Conservation (phyloP, 2,888 invertebrate species). For the Gandaritis pyraliata region DNA sequence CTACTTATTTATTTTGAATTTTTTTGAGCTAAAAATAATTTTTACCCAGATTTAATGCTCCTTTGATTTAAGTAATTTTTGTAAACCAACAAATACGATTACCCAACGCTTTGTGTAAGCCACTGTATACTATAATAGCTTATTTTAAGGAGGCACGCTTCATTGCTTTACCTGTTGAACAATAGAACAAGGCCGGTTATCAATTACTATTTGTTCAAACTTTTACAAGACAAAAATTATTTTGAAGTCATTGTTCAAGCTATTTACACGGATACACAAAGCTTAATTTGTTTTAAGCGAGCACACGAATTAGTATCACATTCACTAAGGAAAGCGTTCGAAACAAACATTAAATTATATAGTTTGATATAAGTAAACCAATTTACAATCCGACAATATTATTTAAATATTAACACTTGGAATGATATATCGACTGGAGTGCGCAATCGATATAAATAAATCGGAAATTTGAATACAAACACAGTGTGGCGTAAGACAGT, state of each 20-base stretch:
- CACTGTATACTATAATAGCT: constrained; percentile 25
- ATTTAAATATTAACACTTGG: constrained; percentile 69
- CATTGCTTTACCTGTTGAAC: constrained; percentile 21
- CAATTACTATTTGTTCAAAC: constrained; percentile 1
- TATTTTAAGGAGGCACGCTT: constrained; percentile 19
- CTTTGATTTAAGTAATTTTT: constrained; percentile 16
- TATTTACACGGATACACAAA: neutral
- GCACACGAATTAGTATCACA: neutral
- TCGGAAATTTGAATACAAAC: constrained; percentile 62
- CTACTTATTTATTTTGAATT: constrained; percentile 52
- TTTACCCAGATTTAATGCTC: neutral
- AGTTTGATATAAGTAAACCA: constrained; percentile 46
- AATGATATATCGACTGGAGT: constrained; percentile 51
- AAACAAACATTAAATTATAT: constrained; percentile 38
- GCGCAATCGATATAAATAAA: constrained; percentile 69
- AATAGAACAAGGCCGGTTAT: constrained; percentile 17
- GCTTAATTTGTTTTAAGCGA: constrained; percentile 3
- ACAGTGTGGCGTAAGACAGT: constrained; percentile 32
- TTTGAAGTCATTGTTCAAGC: too few relatives aligned
- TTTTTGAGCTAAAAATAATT: constrained; percentile 23
- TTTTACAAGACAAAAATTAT: constrained; percentile 1
- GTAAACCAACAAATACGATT: constrained; percentile 19
- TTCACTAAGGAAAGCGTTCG: constrained; percentile 1
- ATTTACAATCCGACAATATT: constrained; percentile 65
- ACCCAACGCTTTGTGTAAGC: constrained; percentile 26